Conservation (phyloP, 2,888 invertebrate species). For the Ichneumon xanthorius region DNA sequence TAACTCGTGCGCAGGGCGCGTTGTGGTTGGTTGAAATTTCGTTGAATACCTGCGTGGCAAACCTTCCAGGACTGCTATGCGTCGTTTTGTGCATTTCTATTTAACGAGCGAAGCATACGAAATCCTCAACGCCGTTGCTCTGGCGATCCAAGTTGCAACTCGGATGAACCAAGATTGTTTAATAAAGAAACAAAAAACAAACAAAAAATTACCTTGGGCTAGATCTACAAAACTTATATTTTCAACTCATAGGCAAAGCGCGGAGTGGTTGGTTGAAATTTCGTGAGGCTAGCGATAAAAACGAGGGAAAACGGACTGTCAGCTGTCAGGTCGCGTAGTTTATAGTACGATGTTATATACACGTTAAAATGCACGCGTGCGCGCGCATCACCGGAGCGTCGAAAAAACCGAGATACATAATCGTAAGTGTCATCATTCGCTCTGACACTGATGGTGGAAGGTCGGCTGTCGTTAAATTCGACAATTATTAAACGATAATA, state of each 20-base stretch:
- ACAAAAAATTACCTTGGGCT: background rate
- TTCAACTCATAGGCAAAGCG: background rate
- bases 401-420: background rate
- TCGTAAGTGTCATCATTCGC: background rate
- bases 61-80: background rate
- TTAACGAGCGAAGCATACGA: background rate
- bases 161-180: background rate
- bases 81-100: background rate
- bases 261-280: constrained; percentile 22
- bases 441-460: background rate
- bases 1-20: background rate
- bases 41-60: background rate
- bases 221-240: background rate
- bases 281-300: background rate
- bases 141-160: background rate
- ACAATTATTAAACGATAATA: no score
- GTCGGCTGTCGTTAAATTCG: background rate
- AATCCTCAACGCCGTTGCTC: background rate
- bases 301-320: constrained; percentile 18
- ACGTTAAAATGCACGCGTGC: constrained; percentile 2
- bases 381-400: background rate
- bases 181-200: background rate
- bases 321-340: constrained; percentile 32
- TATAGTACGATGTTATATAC: background rate
- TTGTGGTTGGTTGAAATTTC: constrained; percentile 17